These are phyloP conservation scores for Brachionus paranguensis DNA, from an alignment of 1,140 invertebrate genomes.

Conservation along the genomic window DNA sequence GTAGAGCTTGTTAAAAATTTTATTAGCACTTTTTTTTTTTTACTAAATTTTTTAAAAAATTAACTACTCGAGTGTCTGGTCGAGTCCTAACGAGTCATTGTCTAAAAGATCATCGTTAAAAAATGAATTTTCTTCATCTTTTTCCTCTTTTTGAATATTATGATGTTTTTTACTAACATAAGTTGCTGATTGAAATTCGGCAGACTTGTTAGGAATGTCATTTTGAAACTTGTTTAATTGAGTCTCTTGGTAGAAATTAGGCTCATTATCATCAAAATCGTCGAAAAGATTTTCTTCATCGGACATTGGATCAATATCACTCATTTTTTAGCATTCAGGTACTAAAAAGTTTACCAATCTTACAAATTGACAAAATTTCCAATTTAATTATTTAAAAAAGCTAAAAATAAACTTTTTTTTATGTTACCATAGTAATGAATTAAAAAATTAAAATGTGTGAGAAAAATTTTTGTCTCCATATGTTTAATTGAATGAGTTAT, in stretches of 20 bases:
- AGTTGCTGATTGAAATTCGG: background rate
- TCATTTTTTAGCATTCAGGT: slow-evolving; percentile 4
- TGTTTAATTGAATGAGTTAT: no score
- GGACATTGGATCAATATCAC: slow-evolving; percentile 27
- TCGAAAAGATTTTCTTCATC: slow-evolving; percentile 21
- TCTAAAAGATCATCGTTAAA: slow-evolving; percentile 9
- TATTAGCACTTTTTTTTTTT: no score
- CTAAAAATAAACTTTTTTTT: background rate
- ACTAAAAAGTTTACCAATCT: background rate
- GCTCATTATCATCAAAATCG: background rate
- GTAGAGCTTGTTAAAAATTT: background rate
- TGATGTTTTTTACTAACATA: background rate
- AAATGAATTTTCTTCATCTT: background rate
- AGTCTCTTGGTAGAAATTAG: background rate
- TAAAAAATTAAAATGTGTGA: background rate
- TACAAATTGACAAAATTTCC: background rate
- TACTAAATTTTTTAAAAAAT: background rate
- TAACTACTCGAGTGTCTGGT: background rate
- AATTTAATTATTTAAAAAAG: background rate
- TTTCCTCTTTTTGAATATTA: background rate
- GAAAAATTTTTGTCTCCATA: background rate
- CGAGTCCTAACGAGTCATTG: background rate
- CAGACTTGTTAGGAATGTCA: background rate
- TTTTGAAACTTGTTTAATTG: background rate
- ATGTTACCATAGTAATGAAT: background rate